Evolutionary conservation across 2,797 vertebrate species (phyloP).

Genomic region (Pseudopleuronectes americanus): DNA sequence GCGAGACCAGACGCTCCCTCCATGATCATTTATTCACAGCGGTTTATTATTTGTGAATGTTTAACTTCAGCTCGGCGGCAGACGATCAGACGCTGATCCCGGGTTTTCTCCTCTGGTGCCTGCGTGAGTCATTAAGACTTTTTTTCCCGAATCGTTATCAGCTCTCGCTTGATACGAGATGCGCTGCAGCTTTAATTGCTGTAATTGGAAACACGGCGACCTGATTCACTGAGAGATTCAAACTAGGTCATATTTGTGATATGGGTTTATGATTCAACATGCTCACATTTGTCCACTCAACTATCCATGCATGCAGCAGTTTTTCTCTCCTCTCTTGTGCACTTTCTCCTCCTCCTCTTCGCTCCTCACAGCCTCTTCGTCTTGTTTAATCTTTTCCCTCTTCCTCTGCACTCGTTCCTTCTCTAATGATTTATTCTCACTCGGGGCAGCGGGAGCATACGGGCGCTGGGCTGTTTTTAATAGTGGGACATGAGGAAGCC

Average conservation of each 20-base stretch:
- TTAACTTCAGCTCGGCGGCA: constrained; percentile 24
- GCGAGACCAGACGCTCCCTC: constrained; percentile 3
- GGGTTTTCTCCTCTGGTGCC: constrained; percentile 12
- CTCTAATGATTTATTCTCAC: constrained; percentile 32
- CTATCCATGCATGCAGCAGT: constrained; percentile 59
- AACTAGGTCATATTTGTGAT: constrained; percentile 73
- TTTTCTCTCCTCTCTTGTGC: not conserved
- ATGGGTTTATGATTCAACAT: constrained; percentile 65
- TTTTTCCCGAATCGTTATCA: not conserved
- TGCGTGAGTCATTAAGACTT: constrained; percentile 21
- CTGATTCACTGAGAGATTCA: constrained; percentile 50
- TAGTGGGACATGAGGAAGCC: constrained; percentile 65
- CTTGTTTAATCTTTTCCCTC: not conserved
- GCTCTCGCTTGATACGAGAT: constrained; percentile 9
- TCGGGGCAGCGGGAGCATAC: constrained; percentile 44
- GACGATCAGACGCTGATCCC: not conserved
- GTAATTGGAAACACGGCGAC: constrained; percentile 49
- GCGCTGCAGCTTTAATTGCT: constrained; percentile 52
- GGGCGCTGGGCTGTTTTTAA: constrained; percentile 42
- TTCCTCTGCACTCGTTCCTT: constrained; percentile 10
- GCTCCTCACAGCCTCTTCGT: not conserved
- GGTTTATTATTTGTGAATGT: constrained; percentile 41
- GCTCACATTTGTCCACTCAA: constrained; percentile 60
- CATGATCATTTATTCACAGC: constrained; percentile 38
- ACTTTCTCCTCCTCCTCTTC: not conserved